phyloP scores from a whole-genome alignment of 2,113 vertebrate genomes.

The Callospermophilus lateralis region DNA sequence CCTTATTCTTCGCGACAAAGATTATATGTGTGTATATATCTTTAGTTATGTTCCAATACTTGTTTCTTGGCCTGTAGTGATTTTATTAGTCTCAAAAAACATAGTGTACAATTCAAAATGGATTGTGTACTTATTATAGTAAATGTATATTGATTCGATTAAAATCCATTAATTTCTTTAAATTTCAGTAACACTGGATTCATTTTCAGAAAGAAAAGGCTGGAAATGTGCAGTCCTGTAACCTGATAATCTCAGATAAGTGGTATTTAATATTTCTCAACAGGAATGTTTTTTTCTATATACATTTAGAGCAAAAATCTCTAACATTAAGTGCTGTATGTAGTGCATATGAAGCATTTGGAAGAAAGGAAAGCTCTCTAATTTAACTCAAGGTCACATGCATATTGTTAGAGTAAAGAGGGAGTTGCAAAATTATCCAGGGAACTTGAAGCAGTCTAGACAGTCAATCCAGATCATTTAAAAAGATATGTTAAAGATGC shows the following conservation, averaged over 20 bases:
- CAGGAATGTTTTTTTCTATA: background rate
- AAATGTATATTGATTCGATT: conserved; percentile 79
- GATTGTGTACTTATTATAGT: conserved; percentile 66
- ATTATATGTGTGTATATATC: background rate
- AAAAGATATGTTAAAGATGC: conserved; percentile 73
- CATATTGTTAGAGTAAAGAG: conserved; percentile 69
- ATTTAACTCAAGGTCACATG: conserved; percentile 71
- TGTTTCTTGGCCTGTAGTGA: conserved; percentile 63
- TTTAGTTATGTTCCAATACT: conserved; percentile 61
- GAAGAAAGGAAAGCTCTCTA: conserved; percentile 59
- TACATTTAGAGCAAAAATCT: conserved; percentile 60
- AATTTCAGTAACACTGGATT: conserved; percentile 72
- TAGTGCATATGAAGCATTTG: conserved; percentile 36
- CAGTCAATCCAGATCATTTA: conserved; percentile 78
- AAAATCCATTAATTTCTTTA: conserved; percentile 73
- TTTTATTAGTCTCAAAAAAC: conserved; percentile 75
- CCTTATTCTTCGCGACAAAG: background rate
- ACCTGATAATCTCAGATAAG: conserved; percentile 62
- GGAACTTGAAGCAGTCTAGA: conserved; percentile 80
- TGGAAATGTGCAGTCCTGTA: conserved; percentile 54
- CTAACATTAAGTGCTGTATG: conserved; percentile 38
- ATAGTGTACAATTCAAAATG: conserved; percentile 60
- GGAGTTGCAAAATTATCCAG: conserved; percentile 73
- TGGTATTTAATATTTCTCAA: conserved; percentile 64
- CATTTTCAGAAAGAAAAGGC: conserved; percentile 70